Percentiles rank a stretch among this genome's conserved stretches.
phyloP scores from a whole-genome alignment of 2,888 invertebrate species.

The Lithophane leautieri region DNA sequence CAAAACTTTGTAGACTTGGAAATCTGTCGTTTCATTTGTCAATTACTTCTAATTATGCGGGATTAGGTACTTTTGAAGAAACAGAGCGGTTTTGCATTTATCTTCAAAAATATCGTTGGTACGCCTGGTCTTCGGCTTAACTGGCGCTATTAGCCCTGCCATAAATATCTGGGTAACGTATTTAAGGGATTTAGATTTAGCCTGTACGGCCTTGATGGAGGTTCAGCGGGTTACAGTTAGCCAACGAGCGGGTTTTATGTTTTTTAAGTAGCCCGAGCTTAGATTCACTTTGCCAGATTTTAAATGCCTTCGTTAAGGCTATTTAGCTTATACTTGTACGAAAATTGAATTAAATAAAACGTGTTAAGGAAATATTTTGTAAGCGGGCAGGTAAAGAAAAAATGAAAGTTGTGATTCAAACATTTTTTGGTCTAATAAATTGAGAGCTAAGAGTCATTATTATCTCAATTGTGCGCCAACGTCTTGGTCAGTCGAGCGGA shows the following conservation, averaged over 20 bases:
- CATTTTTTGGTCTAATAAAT: conserved; percentile 38
- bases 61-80: conserved; percentile 59
- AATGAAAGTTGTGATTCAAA: background rate
- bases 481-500: conserved; percentile 70
- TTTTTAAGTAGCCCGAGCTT: conserved; percentile 73
- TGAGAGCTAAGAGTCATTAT: conserved; percentile 39
- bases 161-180: conserved; percentile 88
- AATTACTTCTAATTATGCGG: conserved; percentile 59
- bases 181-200: conserved; percentile 88
- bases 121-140: conserved; percentile 80
- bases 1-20: conserved; percentile 41
- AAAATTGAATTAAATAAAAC: background rate
- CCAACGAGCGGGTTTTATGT: conserved; percentile 74
- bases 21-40: conserved; percentile 52
- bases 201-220: conserved; percentile 86
- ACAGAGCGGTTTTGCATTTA: conserved; percentile 62
- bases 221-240: conserved; percentile 80
- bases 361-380: background rate
- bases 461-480: conserved; percentile 58
- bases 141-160: conserved; percentile 86
- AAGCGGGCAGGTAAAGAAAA: background rate
- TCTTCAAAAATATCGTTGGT: conserved; percentile 71
- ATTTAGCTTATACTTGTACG: conserved; percentile 24
- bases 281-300: conserved; percentile 60
- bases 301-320: conserved; percentile 26